Evolutionary conservation across 2,797 vertebrate genomes (phyloP).

Genomic region (Myripristis murdjan): DNA sequence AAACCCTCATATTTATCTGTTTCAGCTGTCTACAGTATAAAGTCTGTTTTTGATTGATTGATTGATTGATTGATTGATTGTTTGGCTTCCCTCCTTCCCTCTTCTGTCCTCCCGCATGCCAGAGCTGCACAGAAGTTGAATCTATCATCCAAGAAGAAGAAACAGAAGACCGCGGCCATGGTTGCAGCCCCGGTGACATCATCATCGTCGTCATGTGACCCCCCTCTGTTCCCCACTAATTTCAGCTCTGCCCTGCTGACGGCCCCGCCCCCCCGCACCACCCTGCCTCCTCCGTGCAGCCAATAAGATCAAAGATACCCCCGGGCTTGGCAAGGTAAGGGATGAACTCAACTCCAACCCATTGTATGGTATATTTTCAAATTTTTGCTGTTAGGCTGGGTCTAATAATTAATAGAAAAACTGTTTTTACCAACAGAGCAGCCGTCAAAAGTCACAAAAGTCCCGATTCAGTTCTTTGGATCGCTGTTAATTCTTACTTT

Average conservation of each 20-base stretch:
- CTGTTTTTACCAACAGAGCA: no score
- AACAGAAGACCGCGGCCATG: constrained; percentile 86
- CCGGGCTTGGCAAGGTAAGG: constrained; percentile 96
- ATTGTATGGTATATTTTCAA: no score
- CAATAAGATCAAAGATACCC: constrained; percentile 97
- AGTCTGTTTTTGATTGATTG: background rate
- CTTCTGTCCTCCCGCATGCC: constrained; percentile 32
- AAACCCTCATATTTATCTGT: background rate
- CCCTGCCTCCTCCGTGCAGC: constrained; percentile 95
- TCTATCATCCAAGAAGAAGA: constrained; percentile 96
- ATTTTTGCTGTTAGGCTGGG: no score
- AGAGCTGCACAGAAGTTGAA: constrained; percentile 99
- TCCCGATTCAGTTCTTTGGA: no score
- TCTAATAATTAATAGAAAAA: no score
- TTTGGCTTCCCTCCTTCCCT: constrained; percentile 2
- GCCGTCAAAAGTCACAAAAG: no score
- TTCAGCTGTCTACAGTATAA: background rate
- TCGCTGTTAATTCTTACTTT: no score
- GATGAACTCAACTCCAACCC: no score
- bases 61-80: constrained; percentile 4
- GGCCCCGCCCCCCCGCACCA: constrained; percentile 93
- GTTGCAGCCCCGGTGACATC: constrained; percentile 82
- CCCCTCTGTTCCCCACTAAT: constrained; percentile 93
- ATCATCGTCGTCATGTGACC: constrained; percentile 80
- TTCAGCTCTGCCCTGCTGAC: constrained; percentile 92